These are phyloP conservation scores for Diabrotica undecimpunctata DNA, from an alignment of 1,140 invertebrate genomes.

Conservation along the genomic window DNA sequence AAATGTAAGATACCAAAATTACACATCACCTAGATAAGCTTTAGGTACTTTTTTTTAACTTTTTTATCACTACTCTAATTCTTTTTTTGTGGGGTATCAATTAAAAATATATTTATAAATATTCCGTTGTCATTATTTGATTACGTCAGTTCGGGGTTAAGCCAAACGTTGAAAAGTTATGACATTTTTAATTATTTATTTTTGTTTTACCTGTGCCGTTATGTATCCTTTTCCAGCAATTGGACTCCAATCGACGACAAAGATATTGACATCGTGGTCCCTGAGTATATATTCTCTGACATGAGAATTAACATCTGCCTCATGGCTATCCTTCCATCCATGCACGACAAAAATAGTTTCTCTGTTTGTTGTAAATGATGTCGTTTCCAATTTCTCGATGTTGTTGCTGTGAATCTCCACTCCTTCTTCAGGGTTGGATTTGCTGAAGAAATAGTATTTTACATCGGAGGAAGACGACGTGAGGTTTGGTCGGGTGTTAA, in stretches of 20 bases:
- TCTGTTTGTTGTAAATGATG: constrained; percentile 26
- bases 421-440: constrained; percentile 20
- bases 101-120: no score
- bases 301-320: constrained; percentile 38
- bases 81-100: no score
- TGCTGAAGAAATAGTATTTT: constrained; percentile 33
- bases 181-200: constrained; percentile 46
- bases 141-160: no score
- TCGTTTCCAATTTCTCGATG: constrained; percentile 16
- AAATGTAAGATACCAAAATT: no score
- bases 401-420: constrained; percentile 18
- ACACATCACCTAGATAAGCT: no score
- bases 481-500: constrained; percentile 4
- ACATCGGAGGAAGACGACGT: constrained; percentile 27
- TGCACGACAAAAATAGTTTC: constrained; percentile 43
- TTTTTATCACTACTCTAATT: no score
- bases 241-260: constrained; percentile 57
- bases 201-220: constrained; percentile 43
- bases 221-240: constrained; percentile 46
- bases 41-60: no score
- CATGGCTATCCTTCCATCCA: constrained; percentile 42
- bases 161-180: no score
- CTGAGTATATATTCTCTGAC: constrained; percentile 46
- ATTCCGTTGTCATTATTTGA: no score
- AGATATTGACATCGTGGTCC: constrained; percentile 52